These are phyloP conservation scores for Melanotaenia duboulayi DNA, from an alignment of 2,113 vertebrate species.

Conservation along the genomic window DNA sequence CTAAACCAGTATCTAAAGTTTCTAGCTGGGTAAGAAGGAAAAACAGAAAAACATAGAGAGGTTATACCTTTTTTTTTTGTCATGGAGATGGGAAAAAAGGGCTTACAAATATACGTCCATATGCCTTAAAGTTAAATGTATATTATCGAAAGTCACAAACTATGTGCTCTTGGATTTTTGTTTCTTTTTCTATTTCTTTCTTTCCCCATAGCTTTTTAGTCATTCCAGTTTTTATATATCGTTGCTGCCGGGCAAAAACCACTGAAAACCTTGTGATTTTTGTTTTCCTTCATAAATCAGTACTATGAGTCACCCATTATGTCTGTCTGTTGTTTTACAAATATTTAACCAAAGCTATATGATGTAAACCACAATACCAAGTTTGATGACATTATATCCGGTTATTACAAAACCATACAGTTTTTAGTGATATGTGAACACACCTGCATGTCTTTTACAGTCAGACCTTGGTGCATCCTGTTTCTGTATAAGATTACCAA, in stretches of 20 bases:
- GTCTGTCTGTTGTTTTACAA: too few relatives aligned
- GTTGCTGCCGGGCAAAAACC: too few relatives aligned
- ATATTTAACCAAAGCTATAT: too few relatives aligned
- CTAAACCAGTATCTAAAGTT: constrained; percentile 73
- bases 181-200: not conserved
- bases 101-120: constrained; percentile 18
- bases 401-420: too few relatives aligned
- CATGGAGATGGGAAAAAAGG: constrained; percentile 17
- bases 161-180: not conserved
- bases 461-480: not conserved
- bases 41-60: constrained; percentile 22
- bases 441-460: not conserved
- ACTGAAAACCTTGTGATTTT: too few relatives aligned
- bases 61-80: constrained; percentile 40
- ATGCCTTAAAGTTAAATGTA: constrained; percentile 38
- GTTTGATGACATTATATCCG: too few relatives aligned
- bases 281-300: too few relatives aligned
- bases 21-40: constrained; percentile 70
- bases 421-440: not conserved
- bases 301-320: too few relatives aligned
- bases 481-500: not conserved
- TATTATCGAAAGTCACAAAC: constrained; percentile 3
- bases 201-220: not conserved
- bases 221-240: not conserved
- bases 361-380: too few relatives aligned